A percentile compares a stretch with the other conserved stretches of the same genome.
These are phyloP conservation scores for Ditylenchus dipsaci DNA, from an alignment of 1,140 invertebrate species.

Conservation along the genomic window DNA sequence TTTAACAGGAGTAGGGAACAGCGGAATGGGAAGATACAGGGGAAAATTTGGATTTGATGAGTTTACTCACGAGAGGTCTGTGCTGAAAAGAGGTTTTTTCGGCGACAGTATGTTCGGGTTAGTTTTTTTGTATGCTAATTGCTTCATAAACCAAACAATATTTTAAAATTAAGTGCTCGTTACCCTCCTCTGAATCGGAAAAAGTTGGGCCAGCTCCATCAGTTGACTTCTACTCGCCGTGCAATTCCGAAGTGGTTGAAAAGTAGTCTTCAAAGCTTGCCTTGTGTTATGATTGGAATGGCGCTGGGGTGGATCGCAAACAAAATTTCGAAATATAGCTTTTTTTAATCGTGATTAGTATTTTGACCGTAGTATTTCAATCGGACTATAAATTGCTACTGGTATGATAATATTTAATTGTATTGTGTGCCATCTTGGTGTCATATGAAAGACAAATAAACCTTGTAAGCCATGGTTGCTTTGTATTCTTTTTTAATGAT, in stretches of 20 bases:
- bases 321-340: no score
- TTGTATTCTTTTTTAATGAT: no score
- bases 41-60: conserved; percentile 84
- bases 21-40: conserved; percentile 87
- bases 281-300: conserved; percentile 23
- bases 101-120: conserved; percentile 20
- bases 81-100: conserved; percentile 62
- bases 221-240: conserved; percentile 22
- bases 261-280: background rate
- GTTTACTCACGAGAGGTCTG: conserved; percentile 83
- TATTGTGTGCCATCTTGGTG: no score
- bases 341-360: no score
- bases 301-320: conserved; percentile 12
- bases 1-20: conserved; percentile 68
- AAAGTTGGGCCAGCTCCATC: conserved; percentile 30
- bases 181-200: conserved; percentile 34
- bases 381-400: no score
- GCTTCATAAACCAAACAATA: background rate
- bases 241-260: conserved; percentile 12
- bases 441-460: no score
- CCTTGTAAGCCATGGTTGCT: no score
- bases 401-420: no score
- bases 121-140: background rate
- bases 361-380: no score
- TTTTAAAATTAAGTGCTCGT: conserved; percentile 24